Evolutionary conservation across 2,113 vertebrate genomes (phyloP).

Genomic region (Alligator sinensis): DNA sequence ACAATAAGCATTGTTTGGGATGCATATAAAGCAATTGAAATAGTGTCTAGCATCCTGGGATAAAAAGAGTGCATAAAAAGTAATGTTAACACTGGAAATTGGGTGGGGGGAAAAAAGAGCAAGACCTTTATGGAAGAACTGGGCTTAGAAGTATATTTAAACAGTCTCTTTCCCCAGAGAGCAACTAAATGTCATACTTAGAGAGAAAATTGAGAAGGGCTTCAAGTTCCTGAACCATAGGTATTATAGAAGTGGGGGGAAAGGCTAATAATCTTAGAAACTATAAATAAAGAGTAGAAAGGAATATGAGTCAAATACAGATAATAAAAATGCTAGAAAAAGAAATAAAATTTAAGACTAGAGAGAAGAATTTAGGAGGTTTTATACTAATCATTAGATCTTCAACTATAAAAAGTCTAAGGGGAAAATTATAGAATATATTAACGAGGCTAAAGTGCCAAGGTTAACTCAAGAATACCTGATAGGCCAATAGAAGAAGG

Average conservation of each 20-base stretch:
- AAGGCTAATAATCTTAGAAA: not conserved
- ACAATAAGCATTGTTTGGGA: too few relatives aligned
- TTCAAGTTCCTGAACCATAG: not conserved
- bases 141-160: not conserved
- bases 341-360: not conserved
- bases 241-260: not conserved
- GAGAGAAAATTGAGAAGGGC: not conserved
- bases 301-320: accelerated
- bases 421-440: accelerated
- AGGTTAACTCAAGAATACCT: not conserved
- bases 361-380: not conserved
- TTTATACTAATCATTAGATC: not conserved
- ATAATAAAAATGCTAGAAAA: accelerated
- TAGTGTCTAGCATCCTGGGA: too few relatives aligned
- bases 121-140: not conserved
- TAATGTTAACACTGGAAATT: not conserved
- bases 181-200: not conserved
- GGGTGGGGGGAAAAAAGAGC: not conserved
- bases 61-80: too few relatives aligned
- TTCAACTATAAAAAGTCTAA: not conserved
- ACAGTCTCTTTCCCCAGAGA: not conserved
- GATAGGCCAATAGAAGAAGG: not conserved
- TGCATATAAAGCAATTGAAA: too few relatives aligned
- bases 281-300: not conserved
- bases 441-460: not conserved